Conservation (phyloP, 2,888 invertebrate genomes). For the Hesperia comma region DNA sequence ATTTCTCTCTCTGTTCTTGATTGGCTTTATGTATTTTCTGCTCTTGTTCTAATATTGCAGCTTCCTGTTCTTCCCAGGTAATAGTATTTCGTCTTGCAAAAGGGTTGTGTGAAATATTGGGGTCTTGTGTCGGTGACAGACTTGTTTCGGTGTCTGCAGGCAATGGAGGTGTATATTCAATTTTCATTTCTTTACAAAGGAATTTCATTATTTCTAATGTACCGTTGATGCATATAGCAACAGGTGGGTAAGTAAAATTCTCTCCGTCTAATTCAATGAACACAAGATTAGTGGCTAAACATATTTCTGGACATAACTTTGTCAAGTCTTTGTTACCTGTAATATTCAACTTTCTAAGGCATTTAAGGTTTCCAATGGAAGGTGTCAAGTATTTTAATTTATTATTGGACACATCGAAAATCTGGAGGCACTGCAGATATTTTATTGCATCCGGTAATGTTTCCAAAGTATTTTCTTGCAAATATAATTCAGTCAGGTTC, state of each 20-base stretch:
- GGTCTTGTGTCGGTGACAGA: slow-evolving; percentile 58
- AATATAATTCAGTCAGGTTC: slow-evolving; percentile 88
- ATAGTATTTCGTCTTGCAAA: slow-evolving; percentile 61
- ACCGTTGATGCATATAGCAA: slow-evolving; percentile 83
- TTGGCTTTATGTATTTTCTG: slow-evolving; percentile 85
- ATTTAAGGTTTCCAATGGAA: slow-evolving; percentile 85
- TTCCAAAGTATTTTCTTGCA: slow-evolving; percentile 88
- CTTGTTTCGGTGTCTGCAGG: slow-evolving; percentile 57
- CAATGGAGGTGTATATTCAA: slow-evolving; percentile 77
- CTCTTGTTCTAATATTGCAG: slow-evolving; percentile 86
- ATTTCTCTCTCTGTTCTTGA: slow-evolving; percentile 86
- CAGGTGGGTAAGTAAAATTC: slow-evolving; percentile 86
- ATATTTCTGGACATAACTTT: slow-evolving; percentile 86
- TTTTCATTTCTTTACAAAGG: slow-evolving; percentile 78
- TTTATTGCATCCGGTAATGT: slow-evolving; percentile 88
- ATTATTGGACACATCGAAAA: slow-evolving; percentile 89
- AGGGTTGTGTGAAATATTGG: slow-evolving; percentile 62
- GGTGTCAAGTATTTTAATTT: slow-evolving; percentile 86
- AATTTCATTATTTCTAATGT: slow-evolving; percentile 87
- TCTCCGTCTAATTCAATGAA: slow-evolving; percentile 85
- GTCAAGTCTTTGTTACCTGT: slow-evolving; percentile 84
- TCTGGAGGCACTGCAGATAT: slow-evolving; percentile 84
- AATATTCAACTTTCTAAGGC: slow-evolving; percentile 85
- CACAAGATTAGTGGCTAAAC: slow-evolving; percentile 85
- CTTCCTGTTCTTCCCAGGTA: slow-evolving; percentile 86